A percentile compares a stretch with the other conserved stretches of the same genome.
phyloP scores from a whole-genome alignment of 2,888 invertebrate genomes.

The Dryocosmus kuriphilus region DNA sequence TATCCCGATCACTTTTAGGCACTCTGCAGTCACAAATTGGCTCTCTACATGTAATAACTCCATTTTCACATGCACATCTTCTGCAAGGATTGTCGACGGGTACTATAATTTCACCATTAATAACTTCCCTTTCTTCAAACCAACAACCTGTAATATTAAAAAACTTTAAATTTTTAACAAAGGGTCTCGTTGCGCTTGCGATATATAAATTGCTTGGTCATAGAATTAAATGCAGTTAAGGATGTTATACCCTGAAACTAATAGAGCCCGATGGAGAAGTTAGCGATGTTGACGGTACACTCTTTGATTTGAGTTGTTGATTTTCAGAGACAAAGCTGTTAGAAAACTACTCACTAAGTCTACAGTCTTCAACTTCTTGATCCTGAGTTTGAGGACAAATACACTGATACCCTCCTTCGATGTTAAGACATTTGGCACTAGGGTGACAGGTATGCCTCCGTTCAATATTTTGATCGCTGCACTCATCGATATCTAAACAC shows the following conservation, averaged over 20 bases:
- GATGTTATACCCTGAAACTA: no score
- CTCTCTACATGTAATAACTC: conserved; percentile 84
- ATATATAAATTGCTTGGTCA: no score
- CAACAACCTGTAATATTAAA: conserved; percentile 81
- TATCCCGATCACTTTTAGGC: conserved; percentile 78
- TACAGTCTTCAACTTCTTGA: conserved; percentile 79
- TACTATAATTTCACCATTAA: conserved; percentile 80
- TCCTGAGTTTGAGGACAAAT: conserved; percentile 80
- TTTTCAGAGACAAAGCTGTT: not conserved
- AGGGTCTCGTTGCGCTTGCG: no score
- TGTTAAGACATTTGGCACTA: conserved; percentile 88
- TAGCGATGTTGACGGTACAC: no score
- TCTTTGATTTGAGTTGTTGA: not conserved
- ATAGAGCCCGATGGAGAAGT: no score
- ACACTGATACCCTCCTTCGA: conserved; percentile 89
- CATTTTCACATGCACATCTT: conserved; percentile 79
- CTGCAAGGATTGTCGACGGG: conserved; percentile 78
- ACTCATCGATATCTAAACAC: conserved; percentile 91
- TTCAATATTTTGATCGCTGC: conserved; percentile 81
- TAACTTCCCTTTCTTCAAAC: conserved; percentile 83
- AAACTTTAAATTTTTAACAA: not conserved
- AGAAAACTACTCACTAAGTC: conserved; percentile 80
- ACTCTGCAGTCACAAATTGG: conserved; percentile 85
- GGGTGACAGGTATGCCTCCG: conserved; percentile 88
- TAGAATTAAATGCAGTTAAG: no score